phyloP scores from a whole-genome alignment of 1,140 invertebrate species.

The Atta colombica region DNA sequence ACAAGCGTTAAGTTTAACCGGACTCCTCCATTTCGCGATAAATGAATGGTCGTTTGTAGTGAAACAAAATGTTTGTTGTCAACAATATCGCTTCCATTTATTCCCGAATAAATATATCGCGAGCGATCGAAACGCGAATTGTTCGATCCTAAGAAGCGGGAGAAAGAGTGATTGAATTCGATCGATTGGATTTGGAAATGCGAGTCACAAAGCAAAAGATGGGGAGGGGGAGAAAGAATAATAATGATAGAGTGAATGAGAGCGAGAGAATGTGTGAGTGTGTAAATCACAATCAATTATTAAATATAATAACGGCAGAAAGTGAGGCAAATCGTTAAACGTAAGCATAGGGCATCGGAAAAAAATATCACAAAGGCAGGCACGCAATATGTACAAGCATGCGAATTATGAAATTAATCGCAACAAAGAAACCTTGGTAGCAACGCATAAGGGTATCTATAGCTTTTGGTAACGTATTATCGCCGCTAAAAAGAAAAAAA shows the following conservation, averaged over 20 bases:
- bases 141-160: constrained; percentile 16
- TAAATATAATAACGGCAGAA: constrained; percentile 81
- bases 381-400: constrained; percentile 59
- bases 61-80: constrained; percentile 58
- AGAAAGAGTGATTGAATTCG: constrained; percentile 1
- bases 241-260: constrained; percentile 28
- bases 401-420: constrained; percentile 72
- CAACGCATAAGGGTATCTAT: constrained; percentile 83
- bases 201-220: background rate
- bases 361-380: constrained; percentile 63
- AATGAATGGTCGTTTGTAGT: constrained; percentile 49
- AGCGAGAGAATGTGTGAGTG: constrained; percentile 53
- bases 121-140: constrained; percentile 35
- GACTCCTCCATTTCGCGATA: constrained; percentile 50
- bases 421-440: constrained; percentile 79
- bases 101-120: constrained; percentile 50
- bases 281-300: constrained; percentile 83
- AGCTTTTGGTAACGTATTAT: constrained; percentile 84
- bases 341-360: constrained; percentile 67
- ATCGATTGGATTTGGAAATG: constrained; percentile 5
- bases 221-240: constrained; percentile 7
- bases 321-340: constrained; percentile 67
- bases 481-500: constrained; percentile 75
- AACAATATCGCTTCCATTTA: constrained; percentile 51
- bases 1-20: background rate